Conservation (phyloP, 2,113 vertebrate species). For the Ceratotherium simum region DNA sequence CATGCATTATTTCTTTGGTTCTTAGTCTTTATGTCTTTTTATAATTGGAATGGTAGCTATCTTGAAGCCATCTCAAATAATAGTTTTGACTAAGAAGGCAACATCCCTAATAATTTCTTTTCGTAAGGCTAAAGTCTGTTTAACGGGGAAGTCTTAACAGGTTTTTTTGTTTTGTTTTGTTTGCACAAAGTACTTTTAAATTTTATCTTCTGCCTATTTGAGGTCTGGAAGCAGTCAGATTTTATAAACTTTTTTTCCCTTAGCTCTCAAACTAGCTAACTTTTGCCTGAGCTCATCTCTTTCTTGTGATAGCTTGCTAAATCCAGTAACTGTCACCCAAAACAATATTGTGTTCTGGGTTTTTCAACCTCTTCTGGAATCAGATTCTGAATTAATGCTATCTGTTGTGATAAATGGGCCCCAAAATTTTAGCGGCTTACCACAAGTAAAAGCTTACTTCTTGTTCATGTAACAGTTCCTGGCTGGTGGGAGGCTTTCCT, state of each 20-base stretch:
- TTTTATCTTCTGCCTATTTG: neutral
- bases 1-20: neutral
- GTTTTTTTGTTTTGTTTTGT: neutral
- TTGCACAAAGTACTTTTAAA: neutral
- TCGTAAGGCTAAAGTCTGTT: neutral
- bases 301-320: neutral
- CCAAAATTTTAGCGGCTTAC: neutral
- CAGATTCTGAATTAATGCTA: neutral
- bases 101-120: neutral
- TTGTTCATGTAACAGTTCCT: neutral
- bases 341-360: neutral
- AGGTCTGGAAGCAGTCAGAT: neutral
- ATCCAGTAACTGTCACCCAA: neutral
- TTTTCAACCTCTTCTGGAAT: neutral
- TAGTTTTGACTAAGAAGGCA: neutral
- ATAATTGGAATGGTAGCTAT: neutral
- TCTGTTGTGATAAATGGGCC: neutral
- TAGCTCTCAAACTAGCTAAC: neutral
- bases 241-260: neutral
- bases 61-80: neutral
- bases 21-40: neutral
- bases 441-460: neutral
- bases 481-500: neutral
- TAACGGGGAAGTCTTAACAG: neutral
- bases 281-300: slow-evolving; percentile 14